Percentiles rank a stretch among this genome's conserved stretches.
These are phyloP conservation scores for Indri indri DNA, from an alignment of 2,113 vertebrate genomes.

Conservation along the genomic window DNA sequence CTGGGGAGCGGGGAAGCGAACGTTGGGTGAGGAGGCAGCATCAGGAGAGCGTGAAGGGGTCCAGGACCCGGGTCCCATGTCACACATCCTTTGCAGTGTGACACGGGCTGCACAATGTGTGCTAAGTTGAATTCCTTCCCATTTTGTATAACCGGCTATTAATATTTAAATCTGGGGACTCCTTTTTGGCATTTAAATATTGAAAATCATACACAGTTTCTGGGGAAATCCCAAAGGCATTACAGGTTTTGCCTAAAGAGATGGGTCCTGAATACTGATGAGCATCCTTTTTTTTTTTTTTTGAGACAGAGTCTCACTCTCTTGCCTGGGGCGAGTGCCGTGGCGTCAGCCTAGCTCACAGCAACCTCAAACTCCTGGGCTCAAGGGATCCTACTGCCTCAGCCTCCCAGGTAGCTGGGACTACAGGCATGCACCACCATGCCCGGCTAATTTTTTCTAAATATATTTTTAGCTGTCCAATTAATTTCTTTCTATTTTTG, in stretches of 20 bases:
- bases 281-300: no score
- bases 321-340: no score
- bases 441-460: no score
- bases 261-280: neutral
- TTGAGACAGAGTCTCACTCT: no score
- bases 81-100: neutral
- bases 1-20: rapidly evolving
- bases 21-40: rapidly evolving
- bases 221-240: conserved; percentile 33
- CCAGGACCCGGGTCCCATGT: neutral
- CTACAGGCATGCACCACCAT: no score
- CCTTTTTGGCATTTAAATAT: neutral
- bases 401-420: no score
- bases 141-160: neutral
- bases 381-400: no score
- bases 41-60: rapidly evolving
- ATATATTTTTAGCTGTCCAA: no score
- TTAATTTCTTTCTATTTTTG: no score
- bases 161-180: neutral
- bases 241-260: neutral
- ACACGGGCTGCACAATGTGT: neutral
- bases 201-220: conserved; percentile 23
- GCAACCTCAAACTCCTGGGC: no score
- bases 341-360: no score
- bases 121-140: neutral